Percentiles rank a stretch among this genome's conserved stretches.
Evolutionary conservation across 1,140 invertebrate genomes (phyloP).

Genomic region (Adelges cooleyi): DNA sequence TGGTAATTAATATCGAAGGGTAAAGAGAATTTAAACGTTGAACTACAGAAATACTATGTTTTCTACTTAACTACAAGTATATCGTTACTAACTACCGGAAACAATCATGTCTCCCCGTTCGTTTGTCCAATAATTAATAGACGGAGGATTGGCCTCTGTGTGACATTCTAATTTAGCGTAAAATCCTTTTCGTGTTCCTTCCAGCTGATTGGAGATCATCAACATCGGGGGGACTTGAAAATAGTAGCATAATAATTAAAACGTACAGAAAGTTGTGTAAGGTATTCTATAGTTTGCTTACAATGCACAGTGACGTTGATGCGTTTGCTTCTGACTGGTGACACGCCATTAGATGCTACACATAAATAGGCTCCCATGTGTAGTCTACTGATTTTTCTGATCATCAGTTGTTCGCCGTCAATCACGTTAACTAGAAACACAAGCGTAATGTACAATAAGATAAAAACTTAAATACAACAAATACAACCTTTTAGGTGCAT

Average conservation of each 20-base stretch:
- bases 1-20: no score
- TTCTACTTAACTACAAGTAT: no score
- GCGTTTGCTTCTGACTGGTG: conserved; percentile 74
- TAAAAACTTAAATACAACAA: no score
- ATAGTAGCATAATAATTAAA: no score
- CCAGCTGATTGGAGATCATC: conserved; percentile 72
- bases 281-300: conserved; percentile 46
- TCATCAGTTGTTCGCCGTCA: conserved; percentile 69
- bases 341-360: conserved; percentile 75
- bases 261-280: no score
- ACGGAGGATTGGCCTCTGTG: conserved; percentile 76
- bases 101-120: conserved; percentile 77
- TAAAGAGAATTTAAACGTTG: no score
- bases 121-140: conserved; percentile 80
- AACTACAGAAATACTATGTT: no score
- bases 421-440: conserved; percentile 63
- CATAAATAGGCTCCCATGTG: conserved; percentile 85
- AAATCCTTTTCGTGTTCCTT: conserved; percentile 68
- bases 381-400: conserved; percentile 74
- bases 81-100: conserved; percentile 52
- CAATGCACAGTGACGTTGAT: conserved; percentile 75
- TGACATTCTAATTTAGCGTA: conserved; percentile 72
- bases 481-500: no score
- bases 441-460: no score
- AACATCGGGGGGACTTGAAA: conserved; percentile 73